phyloP scores from a whole-genome alignment of 1,140 invertebrate species.

The Drosophila ananassae region DNA sequence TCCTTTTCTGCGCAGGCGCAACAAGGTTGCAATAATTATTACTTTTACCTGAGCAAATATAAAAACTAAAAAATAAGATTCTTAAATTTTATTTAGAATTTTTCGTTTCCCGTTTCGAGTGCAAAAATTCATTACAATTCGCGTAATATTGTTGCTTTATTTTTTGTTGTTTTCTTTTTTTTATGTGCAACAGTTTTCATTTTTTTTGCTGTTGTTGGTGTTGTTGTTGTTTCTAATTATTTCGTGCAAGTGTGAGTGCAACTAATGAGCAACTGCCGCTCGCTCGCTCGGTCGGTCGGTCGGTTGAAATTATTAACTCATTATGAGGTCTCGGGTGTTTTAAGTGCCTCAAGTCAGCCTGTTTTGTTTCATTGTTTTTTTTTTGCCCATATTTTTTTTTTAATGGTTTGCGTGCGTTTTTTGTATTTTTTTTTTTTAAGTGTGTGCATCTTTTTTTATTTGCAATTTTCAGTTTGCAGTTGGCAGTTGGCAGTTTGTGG shows the following conservation, averaged over 20 bases:
- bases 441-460: constrained; percentile 22
- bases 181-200: constrained; percentile 51
- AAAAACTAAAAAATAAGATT: constrained; percentile 1
- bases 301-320: constrained; percentile 53
- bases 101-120: constrained; percentile 32
- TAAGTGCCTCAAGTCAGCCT: constrained; percentile 54
- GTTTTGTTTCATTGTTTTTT: constrained; percentile 40
- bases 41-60: not conserved
- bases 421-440: constrained; percentile 26
- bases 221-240: constrained; percentile 45
- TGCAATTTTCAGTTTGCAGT: constrained; percentile 9
- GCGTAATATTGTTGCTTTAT: constrained; percentile 60
- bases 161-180: constrained; percentile 15
- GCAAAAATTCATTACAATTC: constrained; percentile 65
- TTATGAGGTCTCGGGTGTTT: constrained; percentile 51
- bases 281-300: constrained; percentile 20
- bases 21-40: constrained; percentile 19
- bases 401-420: constrained; percentile 55
- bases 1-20: constrained; percentile 45
- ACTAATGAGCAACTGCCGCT: constrained; percentile 65
- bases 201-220: constrained; percentile 18
- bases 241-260: constrained; percentile 34
- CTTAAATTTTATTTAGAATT: constrained; percentile 4
- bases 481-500: constrained; percentile 4
- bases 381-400: constrained; percentile 24